Base-by-base conservation (phyloP, 2,888 invertebrate species). In the Yponomeuta sedellus region DNA sequence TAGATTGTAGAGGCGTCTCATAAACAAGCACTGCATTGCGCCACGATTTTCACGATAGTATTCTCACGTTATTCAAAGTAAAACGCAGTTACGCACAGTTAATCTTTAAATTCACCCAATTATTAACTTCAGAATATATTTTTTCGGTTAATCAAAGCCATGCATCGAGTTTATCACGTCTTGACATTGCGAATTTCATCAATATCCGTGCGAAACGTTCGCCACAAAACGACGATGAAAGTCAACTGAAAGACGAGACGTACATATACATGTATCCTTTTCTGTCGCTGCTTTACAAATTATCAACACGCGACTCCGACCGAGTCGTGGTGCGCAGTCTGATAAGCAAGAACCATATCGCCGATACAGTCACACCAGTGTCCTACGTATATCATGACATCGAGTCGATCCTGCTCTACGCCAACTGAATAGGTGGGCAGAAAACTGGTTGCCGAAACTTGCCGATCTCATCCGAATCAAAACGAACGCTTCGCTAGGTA, bases 231-330 rank as follows among this genome's bases (percentile, higher is more conserved):
- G 86, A 85, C 86, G 90, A 88, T 89, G 89, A 90, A 91, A 91
- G 90, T 90, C 90, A 90, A 91, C 90, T 91, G 90, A 89, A 89
- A 90, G 89, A 88, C 89, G 90, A 90, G 90, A 89, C 86, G 85
- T 85, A 88, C 83, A 88, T 88, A 90, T 90, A 88, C 85, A 86
- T 85, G 86, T 84, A 86, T 89, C 90, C 90, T 87, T 89, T 85
- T 90, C 88, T 80, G 85, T 85, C 86, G 76, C 80, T 80, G 83
- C 85, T 85, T 82, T 82, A 85, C 84, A 86, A 87, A 84, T 88
- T 83, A 88, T 88, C 86, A 87, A 86, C 86, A 86, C 77, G 74
- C 67, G 61, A 59, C 12, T 20, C 56, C 25, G 4, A 76, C 75
- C 34, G 34, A 34, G 34, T 77, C 78, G 77, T 67, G 70, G 69